These are phyloP conservation scores for Epizoanthus stellaris DNA, from an alignment of 92 coral and sea anemone genomes.

Conservation along the genomic window DNA sequence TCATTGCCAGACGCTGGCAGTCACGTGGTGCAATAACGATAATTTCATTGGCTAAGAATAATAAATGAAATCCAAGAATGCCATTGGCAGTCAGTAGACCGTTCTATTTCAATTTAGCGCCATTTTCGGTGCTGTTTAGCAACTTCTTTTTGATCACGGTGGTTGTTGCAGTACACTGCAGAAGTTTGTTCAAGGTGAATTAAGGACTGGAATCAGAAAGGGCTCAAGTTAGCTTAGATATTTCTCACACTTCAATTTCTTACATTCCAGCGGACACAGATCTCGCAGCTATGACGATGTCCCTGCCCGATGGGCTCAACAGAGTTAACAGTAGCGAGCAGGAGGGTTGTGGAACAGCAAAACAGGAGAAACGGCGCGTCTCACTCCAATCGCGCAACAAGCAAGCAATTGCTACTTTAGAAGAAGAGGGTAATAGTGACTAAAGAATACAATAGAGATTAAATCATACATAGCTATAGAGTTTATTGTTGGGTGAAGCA, in stretches of 20 bases:
- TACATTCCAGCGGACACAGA: conserved; percentile 56
- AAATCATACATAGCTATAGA: neutral
- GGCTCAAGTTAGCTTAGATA: neutral
- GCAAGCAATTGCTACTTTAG: conserved; percentile 38
- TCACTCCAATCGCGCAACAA: conserved; percentile 83
- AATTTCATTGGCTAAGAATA: too few relatives aligned
- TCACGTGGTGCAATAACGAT: too few relatives aligned
- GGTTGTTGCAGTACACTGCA: neutral
- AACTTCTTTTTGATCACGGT: too few relatives aligned
- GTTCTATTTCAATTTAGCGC: too few relatives aligned
- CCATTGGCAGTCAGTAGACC: too few relatives aligned
- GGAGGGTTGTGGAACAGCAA: conserved; percentile 50
- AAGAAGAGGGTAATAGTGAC: conserved; percentile 51
- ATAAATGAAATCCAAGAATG: too few relatives aligned
- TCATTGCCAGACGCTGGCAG: too few relatives aligned
- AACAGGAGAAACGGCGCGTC: conserved; percentile 71
- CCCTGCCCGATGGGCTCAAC: conserved; percentile 93
- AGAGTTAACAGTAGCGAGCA: conserved; percentile 57
- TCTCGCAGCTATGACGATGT: conserved; percentile 67
- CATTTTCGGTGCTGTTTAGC: too few relatives aligned
- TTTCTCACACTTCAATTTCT: neutral
- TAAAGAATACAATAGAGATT: conserved; percentile 10
- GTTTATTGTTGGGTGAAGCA: neutral
- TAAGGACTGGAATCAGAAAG: neutral
- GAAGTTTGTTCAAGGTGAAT: neutral